These are phyloP conservation scores for Lagria hirta DNA, from an alignment of 2,888 invertebrate species.

Conservation along the genomic window DNA sequence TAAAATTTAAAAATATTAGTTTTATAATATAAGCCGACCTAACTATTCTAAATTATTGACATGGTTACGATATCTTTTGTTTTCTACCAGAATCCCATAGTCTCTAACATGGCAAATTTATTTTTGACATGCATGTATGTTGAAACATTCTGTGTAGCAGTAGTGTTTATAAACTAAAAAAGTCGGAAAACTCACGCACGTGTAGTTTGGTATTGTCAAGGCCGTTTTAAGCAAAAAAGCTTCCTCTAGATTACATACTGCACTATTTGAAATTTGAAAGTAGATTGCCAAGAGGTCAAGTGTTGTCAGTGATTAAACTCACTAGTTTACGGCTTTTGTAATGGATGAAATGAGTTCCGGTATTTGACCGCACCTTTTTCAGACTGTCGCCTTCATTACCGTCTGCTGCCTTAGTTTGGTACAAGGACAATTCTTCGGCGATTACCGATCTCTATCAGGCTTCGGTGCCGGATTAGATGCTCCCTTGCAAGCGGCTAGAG, in stretches of 20 bases:
- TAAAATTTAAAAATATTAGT: too few species aligned
- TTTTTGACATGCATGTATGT: too few species aligned
- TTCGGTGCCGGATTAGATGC: slow-evolving; percentile 55
- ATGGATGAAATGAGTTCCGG: slow-evolving; percentile 17
- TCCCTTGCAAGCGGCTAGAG: slow-evolving; percentile 57
- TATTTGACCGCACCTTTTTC: slow-evolving; percentile 6
- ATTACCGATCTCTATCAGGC: slow-evolving; percentile 53
- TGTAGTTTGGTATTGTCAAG: too few species aligned
- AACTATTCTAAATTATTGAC: too few species aligned
- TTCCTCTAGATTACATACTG: slow-evolving; percentile 1
- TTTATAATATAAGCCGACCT: too few species aligned
- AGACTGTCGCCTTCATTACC: slow-evolving; percentile 12
- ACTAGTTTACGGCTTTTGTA: slow-evolving; percentile 11
- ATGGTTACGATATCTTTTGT: too few species aligned
- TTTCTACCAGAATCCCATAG: too few species aligned
- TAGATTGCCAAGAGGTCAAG: slow-evolving; percentile 14
- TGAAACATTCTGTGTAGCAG: too few species aligned
- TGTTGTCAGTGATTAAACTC: slow-evolving; percentile 9
- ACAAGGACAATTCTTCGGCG: slow-evolving; percentile 53
- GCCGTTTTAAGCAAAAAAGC: slow-evolving; percentile 1
- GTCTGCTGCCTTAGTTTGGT: slow-evolving; percentile 41
- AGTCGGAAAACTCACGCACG: too few species aligned
- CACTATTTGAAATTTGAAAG: slow-evolving; percentile 22
- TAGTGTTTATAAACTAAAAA: too few species aligned
- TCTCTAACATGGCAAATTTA: too few species aligned